Percentiles rank a stretch among this genome's conserved stretches.
These are phyloP conservation scores for Bufo bufo DNA, from an alignment of 2,113 vertebrate genomes.

Conservation along the genomic window DNA sequence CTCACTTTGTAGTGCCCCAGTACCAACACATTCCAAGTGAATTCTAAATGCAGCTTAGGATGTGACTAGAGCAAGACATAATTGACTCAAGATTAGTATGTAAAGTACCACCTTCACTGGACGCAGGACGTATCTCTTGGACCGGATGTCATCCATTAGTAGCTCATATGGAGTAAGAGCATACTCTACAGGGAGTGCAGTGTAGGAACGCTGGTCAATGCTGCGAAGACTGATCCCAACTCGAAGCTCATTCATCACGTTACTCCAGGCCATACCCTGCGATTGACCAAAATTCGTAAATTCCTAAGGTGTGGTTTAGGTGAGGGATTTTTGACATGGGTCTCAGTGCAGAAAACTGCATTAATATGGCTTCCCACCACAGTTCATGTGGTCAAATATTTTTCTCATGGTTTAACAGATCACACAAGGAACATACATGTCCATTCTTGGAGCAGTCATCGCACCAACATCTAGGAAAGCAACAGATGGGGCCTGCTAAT, in stretches of 20 bases:
- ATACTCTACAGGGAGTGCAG: fast-evolving
- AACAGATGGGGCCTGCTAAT: too few relatives aligned
- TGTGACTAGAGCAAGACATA: neutral
- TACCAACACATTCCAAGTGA: neutral
- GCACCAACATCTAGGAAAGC: too few relatives aligned
- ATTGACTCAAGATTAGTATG: neutral
- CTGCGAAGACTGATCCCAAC: slow-evolving; percentile 65
- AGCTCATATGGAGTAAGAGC: slow-evolving; percentile 62
- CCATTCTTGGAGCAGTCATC: too few relatives aligned
- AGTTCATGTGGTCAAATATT: too few relatives aligned
- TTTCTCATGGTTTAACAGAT: too few relatives aligned
- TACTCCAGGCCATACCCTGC: slow-evolving; percentile 62
- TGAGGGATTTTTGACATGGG: too few relatives aligned
- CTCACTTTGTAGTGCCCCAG: too few relatives aligned
- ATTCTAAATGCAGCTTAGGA: neutral
- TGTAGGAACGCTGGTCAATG: neutral
- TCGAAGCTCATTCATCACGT: slow-evolving; percentile 66
- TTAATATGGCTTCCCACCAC: too few relatives aligned
- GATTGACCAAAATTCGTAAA: neutral
- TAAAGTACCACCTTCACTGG: slow-evolving; percentile 65
- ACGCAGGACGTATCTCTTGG: slow-evolving; percentile 68
- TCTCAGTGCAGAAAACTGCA: too few relatives aligned
- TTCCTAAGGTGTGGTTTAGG: too few relatives aligned
- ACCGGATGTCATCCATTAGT: slow-evolving; percentile 71
- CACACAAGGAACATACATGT: too few relatives aligned